Evolutionary conservation across 1,140 invertebrate species (phyloP).

Genomic region (Colletes gigas): DNA sequence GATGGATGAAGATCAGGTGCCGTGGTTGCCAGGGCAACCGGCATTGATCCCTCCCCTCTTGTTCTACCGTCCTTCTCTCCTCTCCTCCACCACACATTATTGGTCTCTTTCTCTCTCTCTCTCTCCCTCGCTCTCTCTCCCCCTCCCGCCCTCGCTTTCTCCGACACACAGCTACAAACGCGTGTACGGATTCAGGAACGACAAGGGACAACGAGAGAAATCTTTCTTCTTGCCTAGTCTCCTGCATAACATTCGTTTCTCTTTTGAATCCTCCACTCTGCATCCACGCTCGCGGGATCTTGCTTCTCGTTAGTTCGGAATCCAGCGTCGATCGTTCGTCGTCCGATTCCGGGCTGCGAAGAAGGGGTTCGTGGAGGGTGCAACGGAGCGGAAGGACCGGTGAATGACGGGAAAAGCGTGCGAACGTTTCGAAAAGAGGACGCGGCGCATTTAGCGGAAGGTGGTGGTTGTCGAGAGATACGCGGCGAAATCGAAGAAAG

Average conservation of each 20-base stretch:
- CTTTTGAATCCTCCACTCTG: neutral
- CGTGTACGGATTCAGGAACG: conserved; percentile 3
- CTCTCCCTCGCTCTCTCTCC: conserved; percentile 47
- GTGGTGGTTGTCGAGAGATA: neutral
- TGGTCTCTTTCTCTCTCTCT: conserved; percentile 37
- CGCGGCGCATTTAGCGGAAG: neutral
- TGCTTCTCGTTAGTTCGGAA: conserved; percentile 21
- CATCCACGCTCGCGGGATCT: neutral
- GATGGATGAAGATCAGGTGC: conserved; percentile 78
- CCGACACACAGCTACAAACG: conserved; percentile 20
- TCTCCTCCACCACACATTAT: conserved; percentile 52
- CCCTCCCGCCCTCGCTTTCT: conserved; percentile 28
- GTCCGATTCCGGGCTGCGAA: neutral
- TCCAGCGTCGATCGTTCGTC: conserved; percentile 35
- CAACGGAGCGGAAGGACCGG: neutral
- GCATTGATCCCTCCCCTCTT: conserved; percentile 78
- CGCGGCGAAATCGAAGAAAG: conserved; percentile 10
- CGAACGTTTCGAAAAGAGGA: neutral
- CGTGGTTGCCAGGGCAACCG: conserved; percentile 78
- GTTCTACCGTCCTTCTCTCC: conserved; percentile 59
- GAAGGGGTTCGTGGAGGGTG: neutral
- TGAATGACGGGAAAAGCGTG: neutral
- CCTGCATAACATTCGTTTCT: conserved; percentile 41
- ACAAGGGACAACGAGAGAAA: conserved; percentile 2
- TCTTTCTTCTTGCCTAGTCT: conserved; percentile 48